Evolutionary conservation across 2,113 vertebrate genomes (phyloP).

Genomic region (Empidonax traillii): DNA sequence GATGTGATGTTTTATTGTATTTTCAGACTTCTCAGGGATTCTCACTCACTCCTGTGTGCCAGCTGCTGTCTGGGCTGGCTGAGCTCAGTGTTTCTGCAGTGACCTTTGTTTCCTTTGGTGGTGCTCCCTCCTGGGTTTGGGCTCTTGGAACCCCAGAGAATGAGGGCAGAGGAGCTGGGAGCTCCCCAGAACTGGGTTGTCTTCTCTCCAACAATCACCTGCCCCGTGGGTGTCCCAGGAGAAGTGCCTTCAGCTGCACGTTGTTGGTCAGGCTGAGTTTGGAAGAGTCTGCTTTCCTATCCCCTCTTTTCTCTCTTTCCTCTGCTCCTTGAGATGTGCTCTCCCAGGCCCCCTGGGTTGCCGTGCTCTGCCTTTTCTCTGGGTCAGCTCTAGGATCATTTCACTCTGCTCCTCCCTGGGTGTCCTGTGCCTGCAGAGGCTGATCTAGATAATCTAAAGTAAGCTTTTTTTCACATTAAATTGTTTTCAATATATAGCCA

Average conservation of each 20-base stretch:
- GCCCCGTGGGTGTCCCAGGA: background rate
- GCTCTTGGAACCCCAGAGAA: background rate
- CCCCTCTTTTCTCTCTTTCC: background rate
- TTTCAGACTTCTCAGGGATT: slow-evolving; percentile 71
- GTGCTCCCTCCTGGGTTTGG: background rate
- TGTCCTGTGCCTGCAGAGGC: background rate
- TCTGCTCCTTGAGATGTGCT: background rate
- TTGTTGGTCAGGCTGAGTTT: background rate
- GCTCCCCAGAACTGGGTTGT: background rate
- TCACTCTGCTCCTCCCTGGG: background rate
- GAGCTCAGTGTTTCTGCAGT: background rate
- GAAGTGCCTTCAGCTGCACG: slow-evolving; percentile 3
- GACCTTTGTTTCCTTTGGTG: background rate
- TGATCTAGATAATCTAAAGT: background rate
- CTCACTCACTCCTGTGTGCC: background rate
- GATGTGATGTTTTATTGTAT: slow-evolving; percentile 11
- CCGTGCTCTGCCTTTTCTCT: background rate
- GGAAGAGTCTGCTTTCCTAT: background rate
- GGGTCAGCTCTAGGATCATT: background rate
- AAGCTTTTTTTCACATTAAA: background rate
- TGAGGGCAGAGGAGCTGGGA: background rate
- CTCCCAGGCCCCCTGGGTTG: background rate
- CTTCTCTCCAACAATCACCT: background rate
- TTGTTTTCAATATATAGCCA: background rate
- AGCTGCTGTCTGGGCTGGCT: background rate